phyloP scores from a whole-genome alignment of 2,888 invertebrate genomes.

The Ditula angustiorana region DNA sequence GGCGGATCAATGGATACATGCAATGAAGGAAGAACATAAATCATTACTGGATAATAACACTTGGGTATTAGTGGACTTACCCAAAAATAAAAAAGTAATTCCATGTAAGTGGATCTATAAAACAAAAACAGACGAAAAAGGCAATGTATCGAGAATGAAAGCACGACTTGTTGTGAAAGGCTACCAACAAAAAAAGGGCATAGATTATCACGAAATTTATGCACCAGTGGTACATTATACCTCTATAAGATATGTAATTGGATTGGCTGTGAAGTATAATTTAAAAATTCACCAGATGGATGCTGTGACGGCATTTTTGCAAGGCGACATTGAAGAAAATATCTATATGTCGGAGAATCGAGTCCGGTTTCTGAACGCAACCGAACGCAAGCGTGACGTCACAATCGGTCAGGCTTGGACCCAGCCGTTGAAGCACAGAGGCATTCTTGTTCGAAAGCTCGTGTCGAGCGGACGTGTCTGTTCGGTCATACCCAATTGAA shows the following conservation, averaged over 20 bases:
- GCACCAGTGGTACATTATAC: constrained; percentile 46
- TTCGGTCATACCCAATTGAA: too few species aligned
- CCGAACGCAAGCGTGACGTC: too few species aligned
- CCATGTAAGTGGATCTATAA: constrained; percentile 47
- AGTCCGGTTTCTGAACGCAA: too few species aligned
- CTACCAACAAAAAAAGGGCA: constrained; percentile 41
- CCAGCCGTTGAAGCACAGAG: too few species aligned
- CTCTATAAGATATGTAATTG: constrained; percentile 45
- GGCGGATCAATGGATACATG: neutral
- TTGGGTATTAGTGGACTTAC: neutral
- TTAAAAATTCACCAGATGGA: constrained; percentile 45
- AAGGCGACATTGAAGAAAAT: constrained; percentile 45
- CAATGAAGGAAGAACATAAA: constrained; percentile 1
- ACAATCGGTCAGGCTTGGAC: too few species aligned
- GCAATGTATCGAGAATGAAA: constrained; percentile 40
- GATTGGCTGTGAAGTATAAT: constrained; percentile 39
- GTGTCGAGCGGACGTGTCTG: too few species aligned
- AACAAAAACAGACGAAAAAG: constrained; percentile 40
- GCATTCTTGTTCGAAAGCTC: too few species aligned
- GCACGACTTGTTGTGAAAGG: constrained; percentile 37
- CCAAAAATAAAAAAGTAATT: neutral
- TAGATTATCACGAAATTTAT: constrained; percentile 44
- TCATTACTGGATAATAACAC: neutral
- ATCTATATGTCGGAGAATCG: constrained; percentile 46
- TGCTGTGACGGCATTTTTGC: constrained; percentile 45